A percentile compares a stretch with the other conserved stretches of the same genome.
Evolutionary conservation across 2,113 vertebrate species (phyloP).

Genomic region (Lophius piscatorius): DNA sequence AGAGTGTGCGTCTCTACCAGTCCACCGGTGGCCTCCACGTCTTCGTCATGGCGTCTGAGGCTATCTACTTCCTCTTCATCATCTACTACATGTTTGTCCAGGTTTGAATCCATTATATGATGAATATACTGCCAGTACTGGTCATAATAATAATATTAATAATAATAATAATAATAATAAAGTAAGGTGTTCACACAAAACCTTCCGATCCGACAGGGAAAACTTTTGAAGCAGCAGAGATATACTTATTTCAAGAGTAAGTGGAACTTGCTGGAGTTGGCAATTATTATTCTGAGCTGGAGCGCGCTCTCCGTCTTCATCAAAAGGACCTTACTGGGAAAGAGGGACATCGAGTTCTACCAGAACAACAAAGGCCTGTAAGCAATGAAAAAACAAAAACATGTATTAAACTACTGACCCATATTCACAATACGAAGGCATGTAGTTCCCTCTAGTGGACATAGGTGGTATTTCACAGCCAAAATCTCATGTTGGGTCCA

Average conservation of each 20-base stretch:
- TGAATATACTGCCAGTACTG: neutral
- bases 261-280: conserved; percentile 89
- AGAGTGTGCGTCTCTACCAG: conserved; percentile 89
- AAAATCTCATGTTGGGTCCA: too few species aligned
- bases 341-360: conserved; percentile 85
- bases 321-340: conserved; percentile 86
- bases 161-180: too few species aligned
- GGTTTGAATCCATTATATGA: conserved; percentile 69
- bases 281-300: conserved; percentile 91
- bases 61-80: conserved; percentile 90
- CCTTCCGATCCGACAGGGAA: conserved; percentile 78
- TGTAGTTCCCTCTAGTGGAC: too few species aligned
- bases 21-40: conserved; percentile 88
- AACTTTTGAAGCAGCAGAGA: conserved; percentile 84
- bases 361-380: conserved; percentile 85
- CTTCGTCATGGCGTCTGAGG: conserved; percentile 90
- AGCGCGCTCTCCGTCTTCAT: conserved; percentile 89
- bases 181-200: neutral
- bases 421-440: neutral
- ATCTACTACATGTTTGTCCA: conserved; percentile 92
- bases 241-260: conserved; percentile 89
- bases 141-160: neutral
- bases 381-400: conserved; percentile 42
- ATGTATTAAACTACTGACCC: neutral
- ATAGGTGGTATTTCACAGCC: too few species aligned